Evolutionary conservation across 2,888 invertebrate species (phyloP).

Genomic region (Yponomeuta cagnagella): DNA sequence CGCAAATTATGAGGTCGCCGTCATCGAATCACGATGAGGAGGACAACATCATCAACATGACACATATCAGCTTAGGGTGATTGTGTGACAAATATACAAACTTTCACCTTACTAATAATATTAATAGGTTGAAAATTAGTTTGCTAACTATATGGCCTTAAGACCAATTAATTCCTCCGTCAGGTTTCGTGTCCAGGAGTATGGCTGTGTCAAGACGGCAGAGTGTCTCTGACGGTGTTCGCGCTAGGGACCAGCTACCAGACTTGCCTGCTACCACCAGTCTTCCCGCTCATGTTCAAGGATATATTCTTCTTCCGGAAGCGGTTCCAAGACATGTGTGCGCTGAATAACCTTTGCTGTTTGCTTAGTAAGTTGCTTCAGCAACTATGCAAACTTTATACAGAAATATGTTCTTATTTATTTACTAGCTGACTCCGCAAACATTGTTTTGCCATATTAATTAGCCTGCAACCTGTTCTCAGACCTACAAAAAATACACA

Average conservation of each 20-base stretch:
- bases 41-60: too few relatives aligned
- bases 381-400: background rate
- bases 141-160: too few relatives aligned
- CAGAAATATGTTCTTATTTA: background rate
- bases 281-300: constrained; percentile 82
- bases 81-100: too few relatives aligned
- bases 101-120: too few relatives aligned
- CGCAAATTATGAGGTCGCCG: too few relatives aligned
- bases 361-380: constrained; percentile 47
- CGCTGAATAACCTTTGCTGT: constrained; percentile 61
- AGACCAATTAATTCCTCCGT: constrained; percentile 19
- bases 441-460: too few relatives aligned
- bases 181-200: constrained; percentile 91
- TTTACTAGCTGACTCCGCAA: too few relatives aligned
- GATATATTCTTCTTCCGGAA: constrained; percentile 82
- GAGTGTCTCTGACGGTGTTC: constrained; percentile 81
- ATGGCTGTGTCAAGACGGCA: constrained; percentile 88
- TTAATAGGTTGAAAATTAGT: too few relatives aligned
- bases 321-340: constrained; percentile 53
- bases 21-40: too few relatives aligned
- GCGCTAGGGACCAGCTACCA: constrained; percentile 81
- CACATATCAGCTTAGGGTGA: too few relatives aligned
- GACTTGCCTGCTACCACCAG: constrained; percentile 79
- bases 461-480: too few relatives aligned
- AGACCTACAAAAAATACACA: too few relatives aligned